Conservation (phyloP, 2,797 vertebrate species). For the Microctenopoma lineatum region DNA sequence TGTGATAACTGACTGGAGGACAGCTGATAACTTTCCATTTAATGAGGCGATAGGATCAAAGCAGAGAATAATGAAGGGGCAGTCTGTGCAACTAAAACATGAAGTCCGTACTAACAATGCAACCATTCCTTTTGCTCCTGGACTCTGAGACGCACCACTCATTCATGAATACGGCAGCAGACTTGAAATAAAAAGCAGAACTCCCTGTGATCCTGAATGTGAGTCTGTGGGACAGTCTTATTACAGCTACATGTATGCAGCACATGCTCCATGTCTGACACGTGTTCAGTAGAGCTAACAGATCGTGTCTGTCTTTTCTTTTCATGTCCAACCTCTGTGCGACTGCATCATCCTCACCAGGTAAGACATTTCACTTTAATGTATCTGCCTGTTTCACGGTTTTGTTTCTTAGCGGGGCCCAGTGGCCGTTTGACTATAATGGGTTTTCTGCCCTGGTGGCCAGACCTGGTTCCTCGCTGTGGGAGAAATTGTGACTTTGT, state of each 20-base stretch:
- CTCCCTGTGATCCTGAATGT: background rate
- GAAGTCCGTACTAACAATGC: too few relatives aligned
- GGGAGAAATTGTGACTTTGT: background rate
- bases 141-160: too few relatives aligned
- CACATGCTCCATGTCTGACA: background rate
- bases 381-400: background rate
- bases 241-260: background rate
- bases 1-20: too few relatives aligned
- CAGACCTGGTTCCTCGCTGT: background rate
- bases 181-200: too few relatives aligned
- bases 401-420: background rate
- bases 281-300: background rate
- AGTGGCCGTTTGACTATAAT: background rate
- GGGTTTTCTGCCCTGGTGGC: background rate
- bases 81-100: too few relatives aligned
- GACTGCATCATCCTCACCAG: slow-evolving; percentile 5
- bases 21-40: too few relatives aligned
- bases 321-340: slow-evolving; percentile 4
- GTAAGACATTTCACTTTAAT: slow-evolving; percentile 26
- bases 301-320: background rate
- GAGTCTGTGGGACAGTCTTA: background rate
- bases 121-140: too few relatives aligned
- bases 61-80: too few relatives aligned
- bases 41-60: too few relatives aligned
- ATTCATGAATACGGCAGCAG: too few relatives aligned